These are phyloP conservation scores for Dinothrombium tinctorium DNA, from an alignment of 1,140 invertebrate genomes.

Conservation along the genomic window DNA sequence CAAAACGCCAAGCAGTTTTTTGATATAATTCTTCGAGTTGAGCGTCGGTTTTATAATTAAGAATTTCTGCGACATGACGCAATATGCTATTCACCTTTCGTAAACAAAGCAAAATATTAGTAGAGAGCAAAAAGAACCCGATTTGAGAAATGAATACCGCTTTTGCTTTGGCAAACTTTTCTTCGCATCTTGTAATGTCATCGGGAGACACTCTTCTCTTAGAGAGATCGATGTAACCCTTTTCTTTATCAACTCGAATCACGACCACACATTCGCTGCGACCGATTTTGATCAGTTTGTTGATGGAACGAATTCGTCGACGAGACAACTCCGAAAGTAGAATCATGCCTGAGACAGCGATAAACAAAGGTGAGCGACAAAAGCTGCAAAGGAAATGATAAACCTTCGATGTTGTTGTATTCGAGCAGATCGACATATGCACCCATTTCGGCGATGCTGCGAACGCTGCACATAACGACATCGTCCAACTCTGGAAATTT, in stretches of 20 bases:
- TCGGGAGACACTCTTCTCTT: slow-evolving; percentile 93
- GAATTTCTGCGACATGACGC: slow-evolving; percentile 80
- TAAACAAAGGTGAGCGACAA: no score
- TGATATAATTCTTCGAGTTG: slow-evolving; percentile 84
- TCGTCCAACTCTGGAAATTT: slow-evolving; percentile 96
- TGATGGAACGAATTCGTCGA: slow-evolving; percentile 93
- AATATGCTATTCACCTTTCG: slow-evolving; percentile 97
- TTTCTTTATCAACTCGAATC: slow-evolving; percentile 97
- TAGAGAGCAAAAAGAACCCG: no score
- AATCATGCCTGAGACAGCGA: no score
- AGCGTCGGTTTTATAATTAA: slow-evolving; percentile 68
- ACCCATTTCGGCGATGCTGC: slow-evolving; percentile 97
- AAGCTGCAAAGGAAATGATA: no score
- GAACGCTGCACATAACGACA: slow-evolving; percentile 98
- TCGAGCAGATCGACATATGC: slow-evolving; percentile 93
- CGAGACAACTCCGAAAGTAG: slow-evolving; percentile 69
- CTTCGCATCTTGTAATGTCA: slow-evolving; percentile 93
- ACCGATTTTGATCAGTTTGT: slow-evolving; percentile 94
- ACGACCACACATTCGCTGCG: slow-evolving; percentile 97
- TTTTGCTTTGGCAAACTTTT: slow-evolving; percentile 94
- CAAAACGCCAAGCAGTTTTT: slow-evolving; percentile 97
- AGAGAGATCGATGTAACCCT: slow-evolving; percentile 98
- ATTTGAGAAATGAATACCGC: no score
- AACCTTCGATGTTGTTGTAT: slow-evolving; percentile 98
- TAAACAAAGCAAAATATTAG: no score